phyloP scores from a whole-genome alignment of 1,140 invertebrate genomes.

The Drosophila pseudoobscura region DNA sequence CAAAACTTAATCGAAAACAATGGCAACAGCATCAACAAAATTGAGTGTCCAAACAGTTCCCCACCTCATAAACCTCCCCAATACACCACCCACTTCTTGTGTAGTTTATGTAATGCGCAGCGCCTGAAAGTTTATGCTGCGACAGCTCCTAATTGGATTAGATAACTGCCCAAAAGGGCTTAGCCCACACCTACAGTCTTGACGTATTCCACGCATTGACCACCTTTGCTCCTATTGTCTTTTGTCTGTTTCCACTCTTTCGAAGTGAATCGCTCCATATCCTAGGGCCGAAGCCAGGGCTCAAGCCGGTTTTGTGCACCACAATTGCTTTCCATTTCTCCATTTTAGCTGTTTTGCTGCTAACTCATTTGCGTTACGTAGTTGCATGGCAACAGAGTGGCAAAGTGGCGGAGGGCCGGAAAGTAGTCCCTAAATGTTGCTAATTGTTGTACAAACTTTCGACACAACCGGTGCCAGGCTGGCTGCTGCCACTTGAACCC shows the following conservation, averaged over 20 bases:
- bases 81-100: slow-evolving; percentile 4
- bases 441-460: slow-evolving; percentile 76
- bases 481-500: slow-evolving; percentile 69
- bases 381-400: slow-evolving; percentile 17
- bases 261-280: slow-evolving; percentile 56
- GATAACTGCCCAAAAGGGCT: slow-evolving; percentile 76
- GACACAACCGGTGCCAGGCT: slow-evolving; percentile 52
- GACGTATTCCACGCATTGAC: slow-evolving; percentile 48
- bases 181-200: slow-evolving; percentile 39
- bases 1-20: slow-evolving; percentile 77
- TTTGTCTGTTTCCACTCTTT: background rate
- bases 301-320: slow-evolving; percentile 61
- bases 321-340: slow-evolving; percentile 42
- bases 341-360: slow-evolving; percentile 34
- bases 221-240: slow-evolving; percentile 49
- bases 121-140: slow-evolving; percentile 63
- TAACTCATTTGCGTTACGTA: slow-evolving; percentile 66
- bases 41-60: slow-evolving; percentile 29
- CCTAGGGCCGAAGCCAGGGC: slow-evolving; percentile 38
- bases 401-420: slow-evolving; percentile 5
- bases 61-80: background rate
- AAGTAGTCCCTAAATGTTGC: slow-evolving; percentile 52
- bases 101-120: slow-evolving; percentile 59
- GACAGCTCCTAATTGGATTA: slow-evolving; percentile 76
- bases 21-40: slow-evolving; percentile 15